Evolutionary conservation across 1,140 invertebrate genomes (phyloP).

Genomic region (Drosophila bocki): DNA sequence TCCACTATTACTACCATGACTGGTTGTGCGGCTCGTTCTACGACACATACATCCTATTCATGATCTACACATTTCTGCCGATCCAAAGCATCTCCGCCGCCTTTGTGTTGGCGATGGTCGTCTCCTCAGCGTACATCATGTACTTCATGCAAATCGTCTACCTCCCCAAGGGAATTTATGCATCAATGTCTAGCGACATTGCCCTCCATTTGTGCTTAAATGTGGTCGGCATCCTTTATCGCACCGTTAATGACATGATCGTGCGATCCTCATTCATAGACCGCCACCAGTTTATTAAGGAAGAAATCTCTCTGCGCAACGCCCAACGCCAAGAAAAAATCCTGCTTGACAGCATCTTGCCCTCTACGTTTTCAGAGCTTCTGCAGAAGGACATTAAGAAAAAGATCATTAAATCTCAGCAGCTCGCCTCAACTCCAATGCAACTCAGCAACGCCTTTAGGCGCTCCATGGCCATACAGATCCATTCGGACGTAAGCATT

Average conservation of each 20-base stretch:
- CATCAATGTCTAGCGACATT: conserved; percentile 87
- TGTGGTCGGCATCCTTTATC: conserved; percentile 92
- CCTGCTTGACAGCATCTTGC: conserved; percentile 94
- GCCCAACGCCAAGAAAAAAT: conserved; percentile 94
- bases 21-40: conserved; percentile 87
- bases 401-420: conserved; percentile 86
- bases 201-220: conserved; percentile 92
- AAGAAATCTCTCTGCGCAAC: conserved; percentile 91
- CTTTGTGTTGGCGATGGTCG: conserved; percentile 87
- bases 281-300: conserved; percentile 92
- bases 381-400: conserved; percentile 91
- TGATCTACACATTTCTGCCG: conserved; percentile 92
- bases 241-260: conserved; percentile 93
- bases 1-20: conserved; percentile 82
- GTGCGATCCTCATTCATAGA: conserved; percentile 94
- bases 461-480: conserved; percentile 94
- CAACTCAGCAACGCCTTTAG: background rate
- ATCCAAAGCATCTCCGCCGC: conserved; percentile 89
- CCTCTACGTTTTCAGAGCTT: conserved; percentile 92
- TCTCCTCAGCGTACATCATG: conserved; percentile 88
- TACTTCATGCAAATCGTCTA: conserved; percentile 62
- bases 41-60: conserved; percentile 89
- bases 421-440: background rate
- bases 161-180: too few relatives aligned
- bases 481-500: conserved; percentile 95